phyloP scores from a whole-genome alignment of 2,888 invertebrate species.

The Acanthoscelides obtectus region DNA sequence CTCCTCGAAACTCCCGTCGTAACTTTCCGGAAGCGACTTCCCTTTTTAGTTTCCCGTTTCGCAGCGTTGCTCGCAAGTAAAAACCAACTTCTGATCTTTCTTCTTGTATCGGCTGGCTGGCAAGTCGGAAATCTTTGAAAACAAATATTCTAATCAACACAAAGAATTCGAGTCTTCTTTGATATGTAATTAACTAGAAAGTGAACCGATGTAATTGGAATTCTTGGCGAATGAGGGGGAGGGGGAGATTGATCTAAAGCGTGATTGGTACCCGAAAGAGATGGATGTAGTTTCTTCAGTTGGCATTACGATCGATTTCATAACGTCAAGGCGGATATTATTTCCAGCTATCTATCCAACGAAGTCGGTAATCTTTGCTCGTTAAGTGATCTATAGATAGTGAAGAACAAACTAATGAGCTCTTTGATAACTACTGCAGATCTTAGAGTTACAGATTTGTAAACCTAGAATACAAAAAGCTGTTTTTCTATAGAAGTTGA shows the following conservation, averaged over 20 bases:
- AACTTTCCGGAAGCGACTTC: background rate
- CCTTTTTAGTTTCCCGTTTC: background rate
- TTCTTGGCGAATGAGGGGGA: background rate
- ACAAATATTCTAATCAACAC: conserved; percentile 1
- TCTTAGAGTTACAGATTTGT: too few species aligned
- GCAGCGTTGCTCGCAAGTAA: background rate
- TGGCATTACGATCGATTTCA: background rate
- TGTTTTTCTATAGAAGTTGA: too few species aligned
- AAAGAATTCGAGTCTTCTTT: conserved; percentile 1
- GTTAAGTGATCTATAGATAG: too few species aligned
- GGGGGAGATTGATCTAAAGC: background rate
- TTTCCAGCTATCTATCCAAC: background rate
- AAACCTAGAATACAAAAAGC: too few species aligned
- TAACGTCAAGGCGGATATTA: background rate
- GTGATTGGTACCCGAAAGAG: background rate
- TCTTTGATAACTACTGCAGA: too few species aligned
- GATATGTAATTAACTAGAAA: conserved; percentile 8
- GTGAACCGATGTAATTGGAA: conserved; percentile 9
- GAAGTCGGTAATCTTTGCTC: too few species aligned
- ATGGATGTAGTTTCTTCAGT: background rate
- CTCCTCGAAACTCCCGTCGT: background rate
- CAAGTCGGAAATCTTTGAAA: background rate
- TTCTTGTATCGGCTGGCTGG: background rate
- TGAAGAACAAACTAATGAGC: too few species aligned
- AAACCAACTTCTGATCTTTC: background rate